phyloP scores from a whole-genome alignment of 2,797 vertebrate genomes.

The Clarias pachynema region DNA sequence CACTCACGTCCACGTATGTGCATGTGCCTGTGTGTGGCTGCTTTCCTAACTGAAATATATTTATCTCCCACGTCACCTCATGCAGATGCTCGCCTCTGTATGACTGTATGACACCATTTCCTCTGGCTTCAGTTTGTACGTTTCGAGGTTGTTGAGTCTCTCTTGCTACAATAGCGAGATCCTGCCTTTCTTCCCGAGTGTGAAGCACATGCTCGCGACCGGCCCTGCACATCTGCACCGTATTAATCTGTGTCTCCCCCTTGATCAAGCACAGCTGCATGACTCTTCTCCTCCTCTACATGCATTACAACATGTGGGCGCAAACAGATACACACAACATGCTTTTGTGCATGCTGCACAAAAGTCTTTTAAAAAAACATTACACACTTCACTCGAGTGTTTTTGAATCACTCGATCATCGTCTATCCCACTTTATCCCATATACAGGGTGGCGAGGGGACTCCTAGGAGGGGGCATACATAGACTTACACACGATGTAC shows the following conservation, averaged over 20 bases:
- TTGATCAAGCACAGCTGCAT: constrained; percentile 57
- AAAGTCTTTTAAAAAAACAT: neutral
- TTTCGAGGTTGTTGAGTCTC: constrained; percentile 22
- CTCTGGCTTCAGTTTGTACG: constrained; percentile 21
- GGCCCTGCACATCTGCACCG: constrained; percentile 57
- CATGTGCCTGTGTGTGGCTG: constrained; percentile 8
- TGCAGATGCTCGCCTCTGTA: neutral
- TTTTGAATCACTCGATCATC: no score
- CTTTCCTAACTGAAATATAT: no score
- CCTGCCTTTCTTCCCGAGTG: constrained; percentile 29
- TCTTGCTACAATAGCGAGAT: constrained; percentile 21
- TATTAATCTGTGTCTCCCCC: constrained; percentile 57
- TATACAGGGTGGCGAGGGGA: no score
- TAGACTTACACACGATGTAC: no score
- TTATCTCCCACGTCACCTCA: neutral
- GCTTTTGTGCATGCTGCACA: neutral
- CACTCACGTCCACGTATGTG: constrained; percentile 25
- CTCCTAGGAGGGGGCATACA: no score
- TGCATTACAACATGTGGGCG: constrained; percentile 42
- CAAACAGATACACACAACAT: constrained; percentile 36
- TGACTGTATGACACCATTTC: neutral
- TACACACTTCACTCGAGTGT: neutral
- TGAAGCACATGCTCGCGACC: constrained; percentile 1
- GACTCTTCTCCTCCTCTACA: constrained; percentile 32
- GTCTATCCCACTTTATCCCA: no score